phyloP scores from a whole-genome alignment of 2,797 vertebrate genomes.

The Chlorospingus flavigularis region DNA sequence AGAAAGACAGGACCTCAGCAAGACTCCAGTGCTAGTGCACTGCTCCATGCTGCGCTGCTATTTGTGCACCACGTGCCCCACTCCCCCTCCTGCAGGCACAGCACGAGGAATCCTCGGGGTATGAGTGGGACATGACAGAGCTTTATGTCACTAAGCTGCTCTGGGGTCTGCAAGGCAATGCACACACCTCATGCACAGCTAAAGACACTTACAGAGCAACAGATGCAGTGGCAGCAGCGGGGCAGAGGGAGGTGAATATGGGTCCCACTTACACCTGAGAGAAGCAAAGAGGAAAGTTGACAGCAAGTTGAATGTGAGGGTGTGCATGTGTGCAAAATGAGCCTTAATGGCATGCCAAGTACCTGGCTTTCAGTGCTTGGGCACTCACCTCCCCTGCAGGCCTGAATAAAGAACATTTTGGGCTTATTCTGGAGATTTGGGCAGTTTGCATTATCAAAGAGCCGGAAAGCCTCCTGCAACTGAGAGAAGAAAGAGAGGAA shows the following conservation, averaged over 20 bases:
- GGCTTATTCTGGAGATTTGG: slow-evolving; percentile 96
- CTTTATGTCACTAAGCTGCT: slow-evolving; percentile 45
- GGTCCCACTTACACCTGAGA: slow-evolving; percentile 79
- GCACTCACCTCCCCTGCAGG: slow-evolving; percentile 93
- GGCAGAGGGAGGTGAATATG: slow-evolving; percentile 81
- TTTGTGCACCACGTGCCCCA: not conserved
- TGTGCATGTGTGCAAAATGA: slow-evolving; percentile 34
- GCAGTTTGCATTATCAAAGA: slow-evolving; percentile 92
- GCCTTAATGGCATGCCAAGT: slow-evolving; percentile 5
- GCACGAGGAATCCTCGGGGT: not conserved
- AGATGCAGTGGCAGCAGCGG: slow-evolving; percentile 81
- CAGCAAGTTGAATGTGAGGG: slow-evolving; percentile 64
- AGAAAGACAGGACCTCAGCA: not conserved
- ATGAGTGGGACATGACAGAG: not conserved
- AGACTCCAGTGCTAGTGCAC: not conserved
- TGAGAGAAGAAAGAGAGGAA: slow-evolving; percentile 64
- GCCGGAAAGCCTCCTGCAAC: slow-evolving; percentile 91
- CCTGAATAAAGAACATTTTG: slow-evolving; percentile 98
- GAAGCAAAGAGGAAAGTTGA: slow-evolving; percentile 80
- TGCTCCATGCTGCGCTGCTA: not conserved
- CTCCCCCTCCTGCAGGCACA: slow-evolving; percentile 7
- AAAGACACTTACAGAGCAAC: slow-evolving; percentile 81
- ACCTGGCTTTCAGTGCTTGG: not conserved
- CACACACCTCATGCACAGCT: slow-evolving; percentile 76
- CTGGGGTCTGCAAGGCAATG: slow-evolving; percentile 67